These are phyloP conservation scores for Globia sparganii DNA, from an alignment of 2,888 invertebrate species.

Conservation along the genomic window DNA sequence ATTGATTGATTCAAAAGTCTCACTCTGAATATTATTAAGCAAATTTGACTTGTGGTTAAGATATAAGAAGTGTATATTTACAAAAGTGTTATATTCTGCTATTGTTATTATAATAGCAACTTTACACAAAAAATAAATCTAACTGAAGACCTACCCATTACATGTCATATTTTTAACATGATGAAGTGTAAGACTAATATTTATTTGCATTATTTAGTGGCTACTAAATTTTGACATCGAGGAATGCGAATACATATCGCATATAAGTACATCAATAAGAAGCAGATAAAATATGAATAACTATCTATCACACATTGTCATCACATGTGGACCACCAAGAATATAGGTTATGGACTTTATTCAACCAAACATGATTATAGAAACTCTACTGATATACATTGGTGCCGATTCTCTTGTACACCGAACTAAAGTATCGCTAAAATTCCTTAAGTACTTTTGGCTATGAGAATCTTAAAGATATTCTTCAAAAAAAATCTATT, in stretches of 20 bases:
- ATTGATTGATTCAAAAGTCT: conserved; percentile 41
- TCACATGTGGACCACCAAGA: conserved; percentile 59
- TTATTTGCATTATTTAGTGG: conserved; percentile 40
- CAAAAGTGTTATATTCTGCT: conserved; percentile 27
- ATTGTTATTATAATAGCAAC: conserved; percentile 21
- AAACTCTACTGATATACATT: conserved; percentile 41
- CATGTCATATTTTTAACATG: conserved; percentile 13
- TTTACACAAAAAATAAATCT: conserved; percentile 13
- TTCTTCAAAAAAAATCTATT: no score
- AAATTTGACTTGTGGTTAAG: conserved; percentile 33
- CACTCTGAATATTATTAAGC: conserved; percentile 29
- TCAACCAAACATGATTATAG: conserved; percentile 42
- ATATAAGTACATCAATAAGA: conserved; percentile 41
- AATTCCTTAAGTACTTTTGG: no score
- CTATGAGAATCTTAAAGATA: no score
- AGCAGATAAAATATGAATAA: conserved; percentile 46
- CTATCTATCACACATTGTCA: conserved; percentile 54
- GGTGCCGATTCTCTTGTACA: no score
- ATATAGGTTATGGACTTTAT: conserved; percentile 56
- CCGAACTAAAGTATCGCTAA: no score
- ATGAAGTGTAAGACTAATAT: conserved; percentile 27
- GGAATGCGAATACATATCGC: conserved; percentile 23
- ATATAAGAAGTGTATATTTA: conserved; percentile 36
- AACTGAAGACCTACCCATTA: neutral
- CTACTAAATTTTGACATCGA: conserved; percentile 31